These are phyloP conservation scores for Acrobasis consociella DNA, from an alignment of 2,888 invertebrate species.

Conservation along the genomic window DNA sequence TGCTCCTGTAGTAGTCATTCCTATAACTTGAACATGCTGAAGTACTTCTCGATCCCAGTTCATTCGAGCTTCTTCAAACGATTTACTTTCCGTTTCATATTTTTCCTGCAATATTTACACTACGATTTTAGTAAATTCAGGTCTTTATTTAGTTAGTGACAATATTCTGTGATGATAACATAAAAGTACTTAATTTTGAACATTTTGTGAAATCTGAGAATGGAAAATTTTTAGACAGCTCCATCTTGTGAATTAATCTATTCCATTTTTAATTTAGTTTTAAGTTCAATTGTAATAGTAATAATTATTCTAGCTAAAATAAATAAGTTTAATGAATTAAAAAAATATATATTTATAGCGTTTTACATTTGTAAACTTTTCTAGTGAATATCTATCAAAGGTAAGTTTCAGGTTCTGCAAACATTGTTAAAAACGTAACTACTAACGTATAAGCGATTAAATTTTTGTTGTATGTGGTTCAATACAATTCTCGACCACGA, in stretches of 20 bases:
- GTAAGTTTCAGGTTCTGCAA: too few species aligned
- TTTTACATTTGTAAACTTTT: too few species aligned
- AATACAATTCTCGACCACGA: conserved; percentile 45
- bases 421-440: neutral
- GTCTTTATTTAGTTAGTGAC: neutral
- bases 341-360: too few species aligned
- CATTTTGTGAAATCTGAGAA: too few species aligned
- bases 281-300: too few species aligned
- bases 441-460: conserved; percentile 50
- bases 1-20: conserved; percentile 91
- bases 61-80: conserved; percentile 77
- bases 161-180: neutral
- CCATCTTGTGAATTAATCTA: too few species aligned
- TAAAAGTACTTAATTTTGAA: too few species aligned
- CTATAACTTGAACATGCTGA: conserved; percentile 80
- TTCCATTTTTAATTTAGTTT: too few species aligned
- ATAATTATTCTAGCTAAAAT: too few species aligned
- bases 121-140: neutral
- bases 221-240: too few species aligned
- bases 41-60: conserved; percentile 81
- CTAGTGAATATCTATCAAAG: too few species aligned
- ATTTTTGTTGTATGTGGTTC: conserved; percentile 26
- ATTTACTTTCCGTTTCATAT: conserved; percentile 36
- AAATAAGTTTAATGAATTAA: too few species aligned
- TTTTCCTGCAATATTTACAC: conserved; percentile 39